phyloP scores from a whole-genome alignment of 2,113 vertebrate genomes.

The Scopus umbretta region DNA sequence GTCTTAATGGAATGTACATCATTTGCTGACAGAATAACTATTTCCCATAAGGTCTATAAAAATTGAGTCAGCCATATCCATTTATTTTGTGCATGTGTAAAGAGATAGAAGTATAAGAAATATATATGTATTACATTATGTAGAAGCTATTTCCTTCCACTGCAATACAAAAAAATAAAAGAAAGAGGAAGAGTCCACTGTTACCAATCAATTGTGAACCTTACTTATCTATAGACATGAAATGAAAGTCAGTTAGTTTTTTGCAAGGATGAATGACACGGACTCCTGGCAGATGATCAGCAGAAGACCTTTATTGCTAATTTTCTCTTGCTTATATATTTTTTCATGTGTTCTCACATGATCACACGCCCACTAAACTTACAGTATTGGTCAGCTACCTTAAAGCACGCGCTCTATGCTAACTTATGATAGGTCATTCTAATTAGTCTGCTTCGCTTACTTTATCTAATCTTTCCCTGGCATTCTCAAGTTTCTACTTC shows the following conservation, averaged over 20 bases:
- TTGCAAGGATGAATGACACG: too few relatives aligned
- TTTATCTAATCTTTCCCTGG: too few relatives aligned
- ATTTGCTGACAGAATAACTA: not conserved
- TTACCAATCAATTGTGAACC: not conserved
- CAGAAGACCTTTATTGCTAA: too few relatives aligned
- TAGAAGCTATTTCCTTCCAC: not conserved
- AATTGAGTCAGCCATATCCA: not conserved
- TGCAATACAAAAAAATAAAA: not conserved
- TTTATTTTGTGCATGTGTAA: not conserved
- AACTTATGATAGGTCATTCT: too few relatives aligned
- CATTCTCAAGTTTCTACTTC: too few relatives aligned
- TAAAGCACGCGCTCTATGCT: too few relatives aligned
- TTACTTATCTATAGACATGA: not conserved
- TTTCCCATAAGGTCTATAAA: not conserved
- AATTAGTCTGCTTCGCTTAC: too few relatives aligned
- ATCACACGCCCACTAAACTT: too few relatives aligned
- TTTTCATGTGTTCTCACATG: too few relatives aligned
- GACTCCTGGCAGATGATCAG: too few relatives aligned
- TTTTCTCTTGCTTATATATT: too few relatives aligned
- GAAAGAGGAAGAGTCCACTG: not conserved
- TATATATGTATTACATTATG: not conserved
- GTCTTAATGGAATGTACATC: not conserved
- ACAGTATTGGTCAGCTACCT: too few relatives aligned
- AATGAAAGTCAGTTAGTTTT: not conserved
- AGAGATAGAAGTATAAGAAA: not conserved